Conservation (phyloP, 2,888 invertebrate genomes). For the Entomobrya multifasciata region DNA sequence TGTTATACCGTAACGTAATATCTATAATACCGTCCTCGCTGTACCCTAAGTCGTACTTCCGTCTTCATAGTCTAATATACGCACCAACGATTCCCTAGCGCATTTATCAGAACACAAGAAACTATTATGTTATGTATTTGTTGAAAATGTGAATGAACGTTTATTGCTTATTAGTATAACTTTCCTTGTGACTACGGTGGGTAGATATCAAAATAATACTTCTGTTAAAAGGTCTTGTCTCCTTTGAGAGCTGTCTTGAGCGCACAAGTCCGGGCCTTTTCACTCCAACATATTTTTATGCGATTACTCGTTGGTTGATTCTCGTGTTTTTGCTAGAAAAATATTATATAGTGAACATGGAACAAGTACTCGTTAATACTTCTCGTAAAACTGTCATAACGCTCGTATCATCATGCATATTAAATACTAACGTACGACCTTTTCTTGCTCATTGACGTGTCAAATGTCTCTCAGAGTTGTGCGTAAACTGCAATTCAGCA, state of each 20-base stretch:
- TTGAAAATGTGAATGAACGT: conserved; percentile 33
- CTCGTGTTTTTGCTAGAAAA: conserved; percentile 39
- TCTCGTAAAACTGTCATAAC: conserved; percentile 64
- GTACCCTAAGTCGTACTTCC: background rate
- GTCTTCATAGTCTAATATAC: background rate
- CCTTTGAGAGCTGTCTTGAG: no score
- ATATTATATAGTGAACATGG: background rate
- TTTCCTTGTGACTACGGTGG: background rate
- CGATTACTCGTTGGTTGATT: conserved; percentile 40
- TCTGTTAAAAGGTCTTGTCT: background rate
- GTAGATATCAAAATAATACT: no score
- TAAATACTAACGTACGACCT: conserved; percentile 68
- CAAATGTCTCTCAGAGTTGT: no score
- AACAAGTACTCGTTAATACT: conserved; percentile 62
- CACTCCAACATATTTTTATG: conserved; percentile 2
- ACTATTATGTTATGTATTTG: background rate
- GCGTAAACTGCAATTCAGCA: conserved; percentile 58
- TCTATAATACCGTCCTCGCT: background rate
- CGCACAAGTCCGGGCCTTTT: no score
- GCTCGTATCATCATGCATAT: conserved; percentile 58
- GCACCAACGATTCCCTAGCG: background rate
- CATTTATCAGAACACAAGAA: background rate
- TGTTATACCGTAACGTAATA: conserved; percentile 6
- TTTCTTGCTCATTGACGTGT: no score
- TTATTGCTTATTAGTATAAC: conserved; percentile 37